Conservation (phyloP, 2,888 invertebrate species). For the Sarcophaga variegata region DNA sequence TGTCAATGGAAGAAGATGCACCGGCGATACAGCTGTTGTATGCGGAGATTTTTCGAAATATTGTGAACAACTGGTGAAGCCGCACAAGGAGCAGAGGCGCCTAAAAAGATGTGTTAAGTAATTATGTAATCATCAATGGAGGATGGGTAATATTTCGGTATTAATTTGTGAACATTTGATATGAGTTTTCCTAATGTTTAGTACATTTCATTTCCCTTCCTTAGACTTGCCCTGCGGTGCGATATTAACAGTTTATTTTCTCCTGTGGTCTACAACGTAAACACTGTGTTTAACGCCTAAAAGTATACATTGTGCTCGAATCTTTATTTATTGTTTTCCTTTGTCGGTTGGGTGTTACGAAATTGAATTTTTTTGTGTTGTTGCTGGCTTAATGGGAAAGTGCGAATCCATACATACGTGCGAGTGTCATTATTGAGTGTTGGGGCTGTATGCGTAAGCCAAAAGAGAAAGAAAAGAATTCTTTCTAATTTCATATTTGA, state of each 20-base stretch:
- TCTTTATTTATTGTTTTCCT: slow-evolving; percentile 47
- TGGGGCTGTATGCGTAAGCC: neutral
- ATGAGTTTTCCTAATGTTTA: too few relatives aligned
- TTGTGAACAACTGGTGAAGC: too few relatives aligned
- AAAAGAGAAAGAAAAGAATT: neutral
- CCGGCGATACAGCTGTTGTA: too few relatives aligned
- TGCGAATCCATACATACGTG: neutral
- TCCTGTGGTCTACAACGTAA: neutral
- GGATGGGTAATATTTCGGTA: too few relatives aligned
- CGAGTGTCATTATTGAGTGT: slow-evolving; percentile 11
- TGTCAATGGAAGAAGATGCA: too few relatives aligned
- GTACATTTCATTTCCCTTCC: neutral
- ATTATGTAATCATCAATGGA: too few relatives aligned
- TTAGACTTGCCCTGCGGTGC: neutral
- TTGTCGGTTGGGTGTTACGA: neutral
- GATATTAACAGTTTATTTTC: neutral
- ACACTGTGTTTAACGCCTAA: slow-evolving; percentile 15
- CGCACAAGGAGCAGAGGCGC: too few relatives aligned
- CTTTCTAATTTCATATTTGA: slow-evolving; percentile 53
- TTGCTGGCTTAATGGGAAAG: neutral
- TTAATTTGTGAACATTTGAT: too few relatives aligned
- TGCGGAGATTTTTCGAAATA: too few relatives aligned
- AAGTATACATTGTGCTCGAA: slow-evolving; percentile 8
- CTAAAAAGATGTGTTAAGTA: too few relatives aligned
- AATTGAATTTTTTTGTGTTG: slow-evolving; percentile 5